Percentiles rank a stretch among this genome's conserved stretches.
Evolutionary conservation across 2,888 invertebrate species (phyloP).

Genomic region (Tetramorium bicarinatum): DNA sequence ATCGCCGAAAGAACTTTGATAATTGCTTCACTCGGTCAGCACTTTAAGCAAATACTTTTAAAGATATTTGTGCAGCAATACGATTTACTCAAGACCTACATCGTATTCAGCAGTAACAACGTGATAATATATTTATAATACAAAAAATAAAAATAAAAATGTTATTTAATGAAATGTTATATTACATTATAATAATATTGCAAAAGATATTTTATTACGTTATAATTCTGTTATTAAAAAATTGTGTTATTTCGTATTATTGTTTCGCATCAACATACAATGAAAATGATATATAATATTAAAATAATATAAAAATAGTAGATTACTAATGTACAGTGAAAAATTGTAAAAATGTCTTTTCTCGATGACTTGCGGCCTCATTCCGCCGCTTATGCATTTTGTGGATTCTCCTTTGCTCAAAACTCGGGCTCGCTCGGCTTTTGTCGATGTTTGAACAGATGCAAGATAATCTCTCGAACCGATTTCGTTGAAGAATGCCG

Average conservation of each 20-base stretch:
- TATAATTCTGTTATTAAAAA: not conserved
- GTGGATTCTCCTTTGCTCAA: not conserved
- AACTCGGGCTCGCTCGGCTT: slow-evolving; percentile 38
- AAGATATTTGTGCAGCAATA: not conserved
- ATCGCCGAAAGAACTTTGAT: not conserved
- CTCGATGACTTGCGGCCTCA: not conserved
- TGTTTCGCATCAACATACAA: not conserved
- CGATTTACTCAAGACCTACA: not conserved
- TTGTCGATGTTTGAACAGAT: slow-evolving; percentile 72
- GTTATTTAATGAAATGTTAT: not conserved
- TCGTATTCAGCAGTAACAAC: not conserved
- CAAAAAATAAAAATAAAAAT: not conserved
- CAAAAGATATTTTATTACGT: not conserved
- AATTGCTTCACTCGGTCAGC: not conserved
- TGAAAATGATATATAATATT: not conserved
- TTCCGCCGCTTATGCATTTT: slow-evolving; percentile 16
- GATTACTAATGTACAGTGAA: not conserved
- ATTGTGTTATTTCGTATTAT: not conserved
- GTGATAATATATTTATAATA: not conserved
- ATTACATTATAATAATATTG: not conserved
- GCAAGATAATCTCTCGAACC: slow-evolving; percentile 55
- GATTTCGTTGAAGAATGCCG: slow-evolving; percentile 31
- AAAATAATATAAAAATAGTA: not conserved
- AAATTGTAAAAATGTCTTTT: slow-evolving; percentile 19
- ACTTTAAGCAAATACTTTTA: slow-evolving; percentile 2